phyloP scores from a whole-genome alignment of 2,797 vertebrate genomes.

The Squalus acanthias region DNA sequence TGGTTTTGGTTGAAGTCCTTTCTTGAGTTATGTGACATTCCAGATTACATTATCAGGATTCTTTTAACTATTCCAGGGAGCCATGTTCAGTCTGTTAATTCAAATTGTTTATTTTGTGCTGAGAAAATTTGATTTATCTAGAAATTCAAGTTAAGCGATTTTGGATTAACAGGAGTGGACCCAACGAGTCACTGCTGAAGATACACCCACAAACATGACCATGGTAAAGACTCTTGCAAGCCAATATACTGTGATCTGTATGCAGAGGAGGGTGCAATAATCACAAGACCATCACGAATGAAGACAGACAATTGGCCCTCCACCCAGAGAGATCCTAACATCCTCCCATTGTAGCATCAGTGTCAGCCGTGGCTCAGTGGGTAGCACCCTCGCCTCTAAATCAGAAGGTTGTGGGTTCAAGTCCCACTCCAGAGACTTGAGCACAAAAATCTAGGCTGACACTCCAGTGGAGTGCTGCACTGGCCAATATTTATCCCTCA shows the following conservation, averaged over 20 bases:
- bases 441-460: too few species aligned
- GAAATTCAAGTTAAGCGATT: not conserved
- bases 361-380: too few species aligned
- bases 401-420: too few species aligned
- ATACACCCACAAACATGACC: too few species aligned
- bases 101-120: not conserved
- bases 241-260: not conserved
- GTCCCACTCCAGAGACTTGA: too few species aligned
- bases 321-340: too few species aligned
- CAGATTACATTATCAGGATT: not conserved
- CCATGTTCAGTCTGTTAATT: not conserved
- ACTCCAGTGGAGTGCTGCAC: too few species aligned
- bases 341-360: too few species aligned
- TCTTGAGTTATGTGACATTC: not conserved
- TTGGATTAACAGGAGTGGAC: not conserved
- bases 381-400: too few species aligned
- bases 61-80: not conserved
- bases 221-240: not conserved
- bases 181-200: not conserved
- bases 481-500: too few species aligned
- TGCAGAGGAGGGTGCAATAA: not conserved
- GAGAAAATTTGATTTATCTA: not conserved
- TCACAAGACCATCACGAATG: too few species aligned
- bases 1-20: not conserved
- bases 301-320: too few species aligned